These are phyloP conservation scores for Diploptera punctata DNA, from an alignment of 2,888 invertebrate species.

Conservation along the genomic window DNA sequence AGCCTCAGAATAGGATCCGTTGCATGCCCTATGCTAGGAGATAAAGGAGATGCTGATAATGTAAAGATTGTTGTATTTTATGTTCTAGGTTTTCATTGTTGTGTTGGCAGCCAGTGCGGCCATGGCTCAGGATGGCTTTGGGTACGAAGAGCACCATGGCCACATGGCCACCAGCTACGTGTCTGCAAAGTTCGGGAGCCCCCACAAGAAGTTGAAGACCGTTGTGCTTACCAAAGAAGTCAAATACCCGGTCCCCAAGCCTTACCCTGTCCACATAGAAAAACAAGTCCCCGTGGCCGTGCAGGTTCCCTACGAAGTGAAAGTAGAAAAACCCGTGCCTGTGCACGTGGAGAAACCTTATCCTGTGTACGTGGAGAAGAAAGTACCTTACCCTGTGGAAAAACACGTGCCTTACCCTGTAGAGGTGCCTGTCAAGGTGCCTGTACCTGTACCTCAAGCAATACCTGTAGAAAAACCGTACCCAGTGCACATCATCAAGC, in stretches of 20 bases:
- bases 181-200: not conserved
- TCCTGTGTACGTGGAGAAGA: constrained; percentile 52
- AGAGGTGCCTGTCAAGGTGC: constrained; percentile 52
- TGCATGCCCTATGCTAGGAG: too few species aligned
- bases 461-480: constrained; percentile 55
- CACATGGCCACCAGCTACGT: not conserved
- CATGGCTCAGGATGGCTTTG: not conserved
- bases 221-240: constrained; percentile 36
- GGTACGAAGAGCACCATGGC: not conserved
- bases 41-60: too few species aligned
- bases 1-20: too few species aligned
- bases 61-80: too few species aligned
- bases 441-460: constrained; percentile 51
- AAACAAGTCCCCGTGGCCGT: not conserved
- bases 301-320: constrained; percentile 25
- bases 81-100: too few species aligned
- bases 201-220: constrained; percentile 24
- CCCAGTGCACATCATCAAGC: constrained; percentile 7
- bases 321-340: constrained; percentile 35
- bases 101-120: too few species aligned
- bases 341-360: constrained; percentile 41
- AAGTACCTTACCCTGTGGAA: constrained; percentile 58
- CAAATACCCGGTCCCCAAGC: not conserved
- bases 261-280: constrained; percentile 34
- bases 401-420: constrained; percentile 52